Base-by-base conservation (phyloP, 2,888 invertebrate genomes). In the Eucriotettix oculatus region DNA sequence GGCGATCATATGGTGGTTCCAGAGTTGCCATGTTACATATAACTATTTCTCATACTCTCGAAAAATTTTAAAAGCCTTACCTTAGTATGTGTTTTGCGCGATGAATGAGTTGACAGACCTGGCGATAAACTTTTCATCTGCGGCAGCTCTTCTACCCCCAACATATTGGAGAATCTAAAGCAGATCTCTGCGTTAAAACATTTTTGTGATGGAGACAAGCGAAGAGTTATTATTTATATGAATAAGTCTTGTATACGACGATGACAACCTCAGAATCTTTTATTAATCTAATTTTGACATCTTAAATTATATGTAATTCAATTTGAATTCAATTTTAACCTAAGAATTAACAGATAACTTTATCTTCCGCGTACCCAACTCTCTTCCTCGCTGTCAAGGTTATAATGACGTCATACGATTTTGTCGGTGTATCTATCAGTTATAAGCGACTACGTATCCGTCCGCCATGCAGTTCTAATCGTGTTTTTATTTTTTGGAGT, bases 71-170 rank as follows among this genome's bases (percentile, higher is more conserved):
- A n/a, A 43, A 40, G 11, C 54, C 63, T 59, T 61, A 64, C 64
- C 62, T 60, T 60, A 40, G 56, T 57, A 41, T 57, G 41, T 44
- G 52, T 57, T 41, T 58, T 52, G 42, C 62, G 63, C 16, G 56
- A 60, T 16, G 61, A 58, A 40, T 63, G 62, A 16, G 60, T 52
- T 52, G 62, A 59, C n/a, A 60, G 60, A 16, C 64, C 78, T 0
- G 80, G 80, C 58, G 79, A 79, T 17, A 79, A 71, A 59, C 78
- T 75, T 64, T 75, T 69, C 79, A 80, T 80, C 16, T 70, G 75
- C 0, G 79, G 78, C 66, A 79, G 61, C 44, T 77, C 76, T 14
- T 78, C 79, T 9, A 75, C 75, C 57, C 74, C 55, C 74, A 78
- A 74, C 63, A 63, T 63, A 14, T 59, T 61, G 60, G 17, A 29